Percentiles rank a stretch among this genome's conserved stretches.
These are phyloP conservation scores for Epistrophe grossulariae DNA, from an alignment of 2,888 invertebrate genomes.

Conservation along the genomic window DNA sequence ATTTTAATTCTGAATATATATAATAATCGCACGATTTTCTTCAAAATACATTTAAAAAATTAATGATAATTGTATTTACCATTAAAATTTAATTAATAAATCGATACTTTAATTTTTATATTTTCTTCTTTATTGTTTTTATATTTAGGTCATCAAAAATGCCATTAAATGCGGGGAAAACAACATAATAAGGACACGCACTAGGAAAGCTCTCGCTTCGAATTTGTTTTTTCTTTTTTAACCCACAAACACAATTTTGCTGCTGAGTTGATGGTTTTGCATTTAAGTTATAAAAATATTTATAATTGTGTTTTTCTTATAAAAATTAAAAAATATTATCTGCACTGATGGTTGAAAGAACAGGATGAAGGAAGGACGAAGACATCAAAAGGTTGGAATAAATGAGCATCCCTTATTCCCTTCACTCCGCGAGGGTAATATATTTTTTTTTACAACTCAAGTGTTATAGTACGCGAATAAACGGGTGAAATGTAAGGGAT, in stretches of 20 bases:
- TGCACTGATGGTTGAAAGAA: not conserved
- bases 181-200: constrained; percentile 42
- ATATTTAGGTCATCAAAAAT: constrained; percentile 56
- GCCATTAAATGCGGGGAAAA: constrained; percentile 51
- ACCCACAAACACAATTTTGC: not conserved
- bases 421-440: not conserved
- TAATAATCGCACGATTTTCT: not conserved
- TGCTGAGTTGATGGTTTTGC: constrained; percentile 24
- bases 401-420: not conserved
- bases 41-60: not conserved
- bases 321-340: constrained; percentile 25
- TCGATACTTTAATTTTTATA: not conserved
- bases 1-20: not conserved
- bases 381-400: not conserved
- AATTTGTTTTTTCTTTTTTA: not conserved
- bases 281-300: constrained; percentile 39
- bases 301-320: not conserved
- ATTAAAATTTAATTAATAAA: not conserved
- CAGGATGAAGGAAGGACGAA: not conserved
- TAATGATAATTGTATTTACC: constrained; percentile 3
- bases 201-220: not conserved
- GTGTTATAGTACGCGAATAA: constrained; percentile 34
- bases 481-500: constrained; percentile 67
- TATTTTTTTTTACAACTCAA: not conserved
- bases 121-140: not conserved